Percentiles rank a stretch among this genome's conserved stretches.
Evolutionary conservation across 2,888 invertebrate species (phyloP).

Genomic region (Athalia rosae): DNA sequence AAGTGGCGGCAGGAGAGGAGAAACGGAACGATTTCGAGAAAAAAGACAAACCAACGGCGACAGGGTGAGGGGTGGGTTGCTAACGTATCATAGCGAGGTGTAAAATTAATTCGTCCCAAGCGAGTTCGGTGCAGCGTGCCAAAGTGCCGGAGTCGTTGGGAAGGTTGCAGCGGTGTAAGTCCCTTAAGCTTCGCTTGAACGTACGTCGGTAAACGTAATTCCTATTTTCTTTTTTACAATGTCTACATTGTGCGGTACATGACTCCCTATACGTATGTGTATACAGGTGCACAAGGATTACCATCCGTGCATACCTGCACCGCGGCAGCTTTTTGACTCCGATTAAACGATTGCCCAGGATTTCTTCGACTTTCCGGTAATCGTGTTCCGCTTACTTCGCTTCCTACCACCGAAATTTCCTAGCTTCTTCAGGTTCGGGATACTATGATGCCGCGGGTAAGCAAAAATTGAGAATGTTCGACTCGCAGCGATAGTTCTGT

Average conservation of each 20-base stretch:
- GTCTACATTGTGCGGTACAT: neutral
- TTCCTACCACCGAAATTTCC: no score
- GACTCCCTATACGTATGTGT: neutral
- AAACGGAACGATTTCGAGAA: neutral
- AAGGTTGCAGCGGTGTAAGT: slow-evolving; percentile 14
- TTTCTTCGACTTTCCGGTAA: neutral
- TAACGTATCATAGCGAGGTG: neutral
- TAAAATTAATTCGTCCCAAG: slow-evolving; percentile 35
- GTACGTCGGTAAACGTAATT: slow-evolving; percentile 26
- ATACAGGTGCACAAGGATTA: neutral
- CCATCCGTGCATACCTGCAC: no score
- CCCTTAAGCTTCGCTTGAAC: slow-evolving; percentile 26
- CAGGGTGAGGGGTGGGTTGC: neutral
- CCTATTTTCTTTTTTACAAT: neutral
- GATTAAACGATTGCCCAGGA: neutral
- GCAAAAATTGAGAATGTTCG: no score
- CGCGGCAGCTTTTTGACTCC: neutral
- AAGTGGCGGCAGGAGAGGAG: neutral
- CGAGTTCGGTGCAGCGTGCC: neutral
- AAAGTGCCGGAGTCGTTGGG: slow-evolving; percentile 1
- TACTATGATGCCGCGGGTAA: no score
- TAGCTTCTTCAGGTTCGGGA: no score
- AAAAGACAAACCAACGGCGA: slow-evolving; percentile 7
- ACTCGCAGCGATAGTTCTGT: no score
- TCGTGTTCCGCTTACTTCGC: neutral